These are phyloP conservation scores for Suricata suricatta DNA, from an alignment of 2,113 vertebrate genomes.

Conservation along the genomic window DNA sequence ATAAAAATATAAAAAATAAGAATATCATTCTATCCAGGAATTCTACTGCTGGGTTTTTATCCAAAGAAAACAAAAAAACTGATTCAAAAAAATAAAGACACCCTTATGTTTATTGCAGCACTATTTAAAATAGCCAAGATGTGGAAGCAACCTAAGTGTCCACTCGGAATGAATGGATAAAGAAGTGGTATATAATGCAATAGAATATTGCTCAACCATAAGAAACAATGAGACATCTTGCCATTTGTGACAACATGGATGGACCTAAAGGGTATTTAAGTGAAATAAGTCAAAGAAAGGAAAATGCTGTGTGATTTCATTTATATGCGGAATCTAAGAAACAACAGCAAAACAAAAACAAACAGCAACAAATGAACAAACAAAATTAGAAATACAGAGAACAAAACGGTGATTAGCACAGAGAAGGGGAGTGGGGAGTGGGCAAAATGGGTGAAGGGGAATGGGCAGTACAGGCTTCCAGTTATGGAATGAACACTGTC, in stretches of 20 bases:
- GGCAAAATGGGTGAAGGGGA: background rate
- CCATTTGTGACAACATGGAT: background rate
- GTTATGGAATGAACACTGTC: background rate
- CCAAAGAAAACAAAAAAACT: background rate
- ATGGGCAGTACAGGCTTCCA: background rate
- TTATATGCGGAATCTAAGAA: background rate
- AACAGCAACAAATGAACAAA: background rate
- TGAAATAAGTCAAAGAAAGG: background rate
- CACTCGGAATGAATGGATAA: background rate
- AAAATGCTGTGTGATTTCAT: background rate
- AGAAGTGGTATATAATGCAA: background rate
- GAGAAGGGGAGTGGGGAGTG: background rate
- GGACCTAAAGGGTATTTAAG: background rate
- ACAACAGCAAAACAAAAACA: background rate
- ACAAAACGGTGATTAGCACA: background rate
- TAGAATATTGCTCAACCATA: background rate
- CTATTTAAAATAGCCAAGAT: background rate
- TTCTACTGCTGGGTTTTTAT: background rate
- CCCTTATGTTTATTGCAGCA: background rate
- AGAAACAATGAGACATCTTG: background rate
- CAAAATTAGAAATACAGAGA: background rate
- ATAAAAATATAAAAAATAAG: background rate
- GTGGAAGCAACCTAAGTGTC: background rate
- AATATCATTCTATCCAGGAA: background rate
- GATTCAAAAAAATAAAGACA: background rate